Percentiles rank a stretch among this genome's conserved stretches.
phyloP scores from a whole-genome alignment of 2,888 invertebrate genomes.

The Callyntrura sp. region DNA sequence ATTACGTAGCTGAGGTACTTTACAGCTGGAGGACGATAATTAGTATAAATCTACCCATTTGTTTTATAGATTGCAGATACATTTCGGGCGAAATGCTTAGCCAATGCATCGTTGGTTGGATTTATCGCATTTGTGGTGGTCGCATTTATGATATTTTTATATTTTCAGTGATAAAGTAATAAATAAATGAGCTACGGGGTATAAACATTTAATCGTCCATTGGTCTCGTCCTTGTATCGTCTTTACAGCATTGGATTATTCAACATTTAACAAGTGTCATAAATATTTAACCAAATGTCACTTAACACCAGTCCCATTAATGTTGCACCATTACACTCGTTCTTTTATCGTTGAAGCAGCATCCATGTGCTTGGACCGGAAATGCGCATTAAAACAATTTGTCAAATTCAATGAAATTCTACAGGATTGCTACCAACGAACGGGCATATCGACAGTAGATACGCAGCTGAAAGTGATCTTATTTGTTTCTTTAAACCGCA shows the following conservation, averaged over 20 bases:
- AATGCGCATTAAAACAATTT: background rate
- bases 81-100: slow-evolving; percentile 57
- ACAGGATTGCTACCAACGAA: too few relatives aligned
- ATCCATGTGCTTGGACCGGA: background rate
- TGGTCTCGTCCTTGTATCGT: too few relatives aligned
- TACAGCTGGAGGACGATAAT: background rate
- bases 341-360: background rate
- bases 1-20: background rate
- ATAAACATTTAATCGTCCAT: too few relatives aligned
- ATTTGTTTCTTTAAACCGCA: too few relatives aligned
- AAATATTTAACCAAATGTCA: background rate
- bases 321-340: too few relatives aligned
- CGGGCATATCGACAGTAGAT: too few relatives aligned
- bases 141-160: slow-evolving; percentile 45
- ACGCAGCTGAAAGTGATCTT: too few relatives aligned
- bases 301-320: too few relatives aligned
- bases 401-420: too few relatives aligned
- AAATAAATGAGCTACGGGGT: too few relatives aligned
- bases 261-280: slow-evolving; percentile 8
- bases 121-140: background rate
- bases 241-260: too few relatives aligned
- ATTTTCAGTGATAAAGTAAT: slow-evolving; percentile 38
- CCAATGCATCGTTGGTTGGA: background rate
- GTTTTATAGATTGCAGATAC: slow-evolving; percentile 62
- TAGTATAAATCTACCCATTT: background rate